Evolutionary conservation across 2,797 vertebrate species (phyloP), one percentile per base, ranked within the genome.

Genomic region (Myotis pilosus): DNA sequence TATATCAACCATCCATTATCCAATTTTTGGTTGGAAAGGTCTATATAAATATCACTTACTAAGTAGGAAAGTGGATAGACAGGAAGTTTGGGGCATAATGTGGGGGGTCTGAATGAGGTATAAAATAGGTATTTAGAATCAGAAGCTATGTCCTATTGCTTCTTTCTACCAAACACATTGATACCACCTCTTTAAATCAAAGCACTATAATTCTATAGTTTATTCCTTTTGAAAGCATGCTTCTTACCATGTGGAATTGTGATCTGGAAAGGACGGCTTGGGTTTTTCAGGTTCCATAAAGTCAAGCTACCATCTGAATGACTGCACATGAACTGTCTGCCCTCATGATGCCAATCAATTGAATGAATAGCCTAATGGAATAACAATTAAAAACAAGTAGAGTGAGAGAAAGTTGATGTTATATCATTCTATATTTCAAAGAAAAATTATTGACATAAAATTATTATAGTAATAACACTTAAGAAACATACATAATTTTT

Each of bases 321-420:
- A 97, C 99, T 99, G 98, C 99, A 99, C 99, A 99, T 99, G 97
- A 99, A 99, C 97, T 99, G 99, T 93, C 99, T 99, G 74, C 99
- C 99, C 97, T 99, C 99, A 75, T 99, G 99, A 97, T 99, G 99
- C 99, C 99, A 99, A 97, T 99, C 98, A 95, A 99, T 99, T 69
- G 99, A 99, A 97, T 99, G 99, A 98, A 99, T 99, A 90, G 99
- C 99, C 99, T 99, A 97, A 64, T 97, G 94, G 96, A 97, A 97
- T 11, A 38, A 91, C 78, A 96, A 93, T 88, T 79, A 90, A 94
- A 95, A 92, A 94, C 22, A 96, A 91, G 84, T 33, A 68, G 16
- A 53, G 22, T 19, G 53, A 87, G 30, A 93, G 44, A 94, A 76
- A 60, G 28, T 66, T 78, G 66, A 94, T 15, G 75, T 91, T 53